Evolutionary conservation across 2,113 vertebrate species (phyloP), one percentile per base, ranked within the genome.

Genomic region (Lepidothrix coronata): DNA sequence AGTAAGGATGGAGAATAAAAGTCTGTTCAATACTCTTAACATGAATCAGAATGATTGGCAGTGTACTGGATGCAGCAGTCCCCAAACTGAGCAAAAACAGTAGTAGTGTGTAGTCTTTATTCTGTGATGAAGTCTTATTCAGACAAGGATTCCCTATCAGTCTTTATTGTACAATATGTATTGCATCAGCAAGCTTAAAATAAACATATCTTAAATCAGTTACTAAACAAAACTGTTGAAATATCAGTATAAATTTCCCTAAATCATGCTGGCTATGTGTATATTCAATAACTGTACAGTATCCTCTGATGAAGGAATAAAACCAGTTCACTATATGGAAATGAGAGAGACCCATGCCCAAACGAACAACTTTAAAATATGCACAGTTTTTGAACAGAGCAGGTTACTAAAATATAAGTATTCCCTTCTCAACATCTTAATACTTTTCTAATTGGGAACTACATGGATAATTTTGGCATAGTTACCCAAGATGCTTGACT

Each of bases 171-270:
- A 88, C 19, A 76, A 24, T 12, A 59, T 28, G 9, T 59, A n/a
- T 66, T 57, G n/a, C 33, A 85, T 37, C 72, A 82, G 22, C 46
- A 90, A 92, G 35, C n/a, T 68, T 88, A 77, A 95, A 96, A 93
- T 88, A 93, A 90, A 63, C 28, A 48, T 28, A 88, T 30, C 22
- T 25, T 92, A 93, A 96, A 96, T 81, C 35, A 84, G 31, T 70
- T 91, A 31, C 39, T 77, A 77, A 94, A 86, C 12, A 78, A 90
- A 91, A 79, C 22, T 61, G 73, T 76, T 75, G 57, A 86, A 93
- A 94, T 72, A 86, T 67, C 70, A 79, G 78, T 58, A 84, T 74
- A 73, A 67, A 57, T 92, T 93, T 95, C 65, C 91, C 24, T 31
- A 58, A 86, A 31, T 35, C 39, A 41, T 85, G 57, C 80, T 77